A percentile compares a stretch with the other conserved stretches of the same genome.
phyloP scores from a whole-genome alignment of 2,888 invertebrate genomes.

The Leptinotarsa peninsularis region DNA sequence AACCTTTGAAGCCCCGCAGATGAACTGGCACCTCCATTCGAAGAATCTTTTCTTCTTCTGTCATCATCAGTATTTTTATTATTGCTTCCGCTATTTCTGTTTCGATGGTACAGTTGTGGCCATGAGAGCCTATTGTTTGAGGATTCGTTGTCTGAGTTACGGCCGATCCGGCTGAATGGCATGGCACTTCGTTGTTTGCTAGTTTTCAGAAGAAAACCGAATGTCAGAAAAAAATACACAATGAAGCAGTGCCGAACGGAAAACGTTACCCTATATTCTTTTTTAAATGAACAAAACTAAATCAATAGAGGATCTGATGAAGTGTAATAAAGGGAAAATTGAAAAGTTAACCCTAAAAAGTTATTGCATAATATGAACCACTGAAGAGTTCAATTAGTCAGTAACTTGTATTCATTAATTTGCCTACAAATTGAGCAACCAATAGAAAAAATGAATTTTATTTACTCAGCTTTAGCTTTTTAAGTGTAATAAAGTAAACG shows the following conservation, averaged over 20 bases:
- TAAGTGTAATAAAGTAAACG: too few species aligned
- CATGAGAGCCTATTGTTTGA: constrained; percentile 70
- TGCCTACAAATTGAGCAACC: too few species aligned
- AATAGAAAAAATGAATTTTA: too few species aligned
- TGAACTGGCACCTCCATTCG: constrained; percentile 62
- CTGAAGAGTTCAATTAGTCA: too few species aligned
- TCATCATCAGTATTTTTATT: constrained; percentile 66
- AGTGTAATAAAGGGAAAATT: too few species aligned
- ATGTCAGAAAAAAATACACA: constrained; percentile 1
- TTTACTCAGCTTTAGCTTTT: too few species aligned
- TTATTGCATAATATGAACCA: too few species aligned
- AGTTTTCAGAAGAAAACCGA: constrained; percentile 34
- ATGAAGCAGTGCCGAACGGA: neutral
- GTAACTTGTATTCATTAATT: too few species aligned
- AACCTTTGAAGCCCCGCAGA: constrained; percentile 71
- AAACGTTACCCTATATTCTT: neutral
- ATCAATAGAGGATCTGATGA: too few species aligned
- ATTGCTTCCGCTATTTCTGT: constrained; percentile 46
- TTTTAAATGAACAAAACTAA: neutral
- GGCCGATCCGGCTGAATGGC: constrained; percentile 58
- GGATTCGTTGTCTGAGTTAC: constrained; percentile 67
- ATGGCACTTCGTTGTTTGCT: constrained; percentile 66
- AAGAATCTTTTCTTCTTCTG: constrained; percentile 62
- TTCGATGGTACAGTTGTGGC: constrained; percentile 69
- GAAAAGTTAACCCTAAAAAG: too few species aligned